Conservation (phyloP, 2,888 invertebrate genomes). For the Heliconius cydno region DNA sequence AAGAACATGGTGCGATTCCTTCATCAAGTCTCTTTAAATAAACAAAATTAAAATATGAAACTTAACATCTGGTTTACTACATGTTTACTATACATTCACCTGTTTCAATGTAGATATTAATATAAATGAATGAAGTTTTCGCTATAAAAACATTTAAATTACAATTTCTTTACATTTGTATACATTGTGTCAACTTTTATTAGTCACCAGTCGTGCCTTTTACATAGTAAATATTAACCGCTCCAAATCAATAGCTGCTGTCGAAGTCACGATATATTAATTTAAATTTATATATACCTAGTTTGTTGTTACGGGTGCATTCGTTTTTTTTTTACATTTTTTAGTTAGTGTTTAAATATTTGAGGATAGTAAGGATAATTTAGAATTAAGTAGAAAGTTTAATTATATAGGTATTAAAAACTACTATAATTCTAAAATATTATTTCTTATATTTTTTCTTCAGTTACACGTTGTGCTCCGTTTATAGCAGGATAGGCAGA, state of each 20-base stretch:
- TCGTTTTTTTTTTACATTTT: neutral
- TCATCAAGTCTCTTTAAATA: neutral
- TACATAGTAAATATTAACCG: slow-evolving; percentile 26
- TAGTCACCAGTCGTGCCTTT: slow-evolving; percentile 29
- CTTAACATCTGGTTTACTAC: neutral
- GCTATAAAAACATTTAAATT: slow-evolving; percentile 14
- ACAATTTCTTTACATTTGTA: slow-evolving; percentile 2
- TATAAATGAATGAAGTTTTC: slow-evolving; percentile 10
- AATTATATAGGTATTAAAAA: too few species aligned
- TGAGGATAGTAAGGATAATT: too few species aligned
- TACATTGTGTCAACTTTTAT: slow-evolving; percentile 33
- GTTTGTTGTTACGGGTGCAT: neutral
- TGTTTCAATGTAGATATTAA: slow-evolving; percentile 4
- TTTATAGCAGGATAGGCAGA: too few species aligned
- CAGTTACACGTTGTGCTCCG: too few species aligned
- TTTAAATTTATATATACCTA: slow-evolving; percentile 3
- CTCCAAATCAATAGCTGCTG: slow-evolving; percentile 18
- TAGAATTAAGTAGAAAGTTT: too few species aligned
- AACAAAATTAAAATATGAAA: neutral
- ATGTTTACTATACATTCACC: slow-evolving; percentile 13
- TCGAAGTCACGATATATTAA: slow-evolving; percentile 23
- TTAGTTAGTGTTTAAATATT: neutral
- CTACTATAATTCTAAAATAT: too few species aligned
- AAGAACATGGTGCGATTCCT: neutral
- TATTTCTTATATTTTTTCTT: too few species aligned